Percentiles rank a stretch among this genome's conserved stretches.
Evolutionary conservation across 2,888 invertebrate species (phyloP).

Genomic region (Calliscelio sp.): DNA sequence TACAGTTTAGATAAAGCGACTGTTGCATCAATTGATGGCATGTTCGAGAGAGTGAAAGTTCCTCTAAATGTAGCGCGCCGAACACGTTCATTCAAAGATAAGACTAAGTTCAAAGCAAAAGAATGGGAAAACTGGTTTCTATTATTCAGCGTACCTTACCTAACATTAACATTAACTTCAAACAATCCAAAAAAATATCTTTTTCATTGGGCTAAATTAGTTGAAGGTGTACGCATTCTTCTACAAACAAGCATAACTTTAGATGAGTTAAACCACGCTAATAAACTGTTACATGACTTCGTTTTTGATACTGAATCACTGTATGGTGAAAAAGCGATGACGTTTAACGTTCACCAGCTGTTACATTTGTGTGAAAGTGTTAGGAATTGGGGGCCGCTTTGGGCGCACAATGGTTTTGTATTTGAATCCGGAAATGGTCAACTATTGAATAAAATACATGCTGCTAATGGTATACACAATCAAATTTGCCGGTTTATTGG

Average conservation of each 20-base stretch:
- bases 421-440: not conserved
- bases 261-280: conserved; percentile 18
- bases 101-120: conserved; percentile 52
- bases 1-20: too few species aligned
- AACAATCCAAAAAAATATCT: too few species aligned
- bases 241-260: conserved; percentile 27
- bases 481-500: conserved; percentile 9
- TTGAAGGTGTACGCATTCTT: conserved; percentile 29
- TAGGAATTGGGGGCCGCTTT: not conserved
- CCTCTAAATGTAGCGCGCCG: conserved; percentile 34
- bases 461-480: conserved; percentile 19
- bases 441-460: not conserved
- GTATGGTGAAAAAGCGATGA: conserved; percentile 56
- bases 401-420: not conserved
- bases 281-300: conserved; percentile 42
- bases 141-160: conserved; percentile 31
- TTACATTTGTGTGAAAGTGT: not conserved
- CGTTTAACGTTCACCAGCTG: conserved; percentile 60
- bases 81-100: conserved; percentile 26
- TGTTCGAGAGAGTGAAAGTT: too few species aligned
- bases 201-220: conserved; percentile 41
- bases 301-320: conserved; percentile 32
- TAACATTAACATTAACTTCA: conserved; percentile 9
- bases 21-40: too few species aligned
- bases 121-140: conserved; percentile 55